Base-by-base conservation (phyloP, 2,888 invertebrate species). In the Drosophila pseudotakahashii region DNA sequence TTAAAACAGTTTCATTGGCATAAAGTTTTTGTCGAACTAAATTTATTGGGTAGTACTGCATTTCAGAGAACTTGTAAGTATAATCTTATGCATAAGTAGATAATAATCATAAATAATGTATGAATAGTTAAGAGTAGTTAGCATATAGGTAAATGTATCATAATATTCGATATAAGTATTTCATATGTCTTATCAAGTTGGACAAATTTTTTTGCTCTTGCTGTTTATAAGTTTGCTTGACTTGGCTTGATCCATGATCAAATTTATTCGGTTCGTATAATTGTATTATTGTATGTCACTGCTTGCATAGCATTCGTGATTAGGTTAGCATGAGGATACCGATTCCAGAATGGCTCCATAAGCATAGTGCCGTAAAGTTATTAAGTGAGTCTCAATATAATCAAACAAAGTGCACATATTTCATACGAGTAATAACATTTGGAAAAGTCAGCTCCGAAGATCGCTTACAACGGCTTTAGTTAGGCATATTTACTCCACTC, bases 41-140 rank as follows among this genome's bases (percentile, higher is more conserved):
- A 93, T 93, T 93, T 93, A 93, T 93, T 93, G 93, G 93, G 93
- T 93, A 92, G 93, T 93, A 92, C 90, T 92, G 77, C 79, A 77
- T 88, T 79, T 89, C 79, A 84, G 68, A 78, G 76, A 88, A 76
- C 76, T 81, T 78, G 69, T 81, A 58, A 41, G 62, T 62, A 81
- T 87, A 84, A 84, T 84, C 82, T 82, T 83, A 84, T 73, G 73
- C 74, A 79, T 86, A 82, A 42, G 55, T 78, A 75, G 76, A 69
- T 62, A 73, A 61, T 58, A 59, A 55, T 55, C 63, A 32, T 57
- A 53, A 53, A 70, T 61, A 62, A 67, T 73, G 62, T 74, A 81
- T 71, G 59, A 66, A 45, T 75, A 75, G 52, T 73, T 71, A 68
- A 66, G 72, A 79, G 63, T 85, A 76, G 63, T 79, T 85, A 66